Evolutionary conservation across 1,140 invertebrate genomes (phyloP), one percentile per base, ranked within the genome.

Genomic region (Caerostris darwini): DNA sequence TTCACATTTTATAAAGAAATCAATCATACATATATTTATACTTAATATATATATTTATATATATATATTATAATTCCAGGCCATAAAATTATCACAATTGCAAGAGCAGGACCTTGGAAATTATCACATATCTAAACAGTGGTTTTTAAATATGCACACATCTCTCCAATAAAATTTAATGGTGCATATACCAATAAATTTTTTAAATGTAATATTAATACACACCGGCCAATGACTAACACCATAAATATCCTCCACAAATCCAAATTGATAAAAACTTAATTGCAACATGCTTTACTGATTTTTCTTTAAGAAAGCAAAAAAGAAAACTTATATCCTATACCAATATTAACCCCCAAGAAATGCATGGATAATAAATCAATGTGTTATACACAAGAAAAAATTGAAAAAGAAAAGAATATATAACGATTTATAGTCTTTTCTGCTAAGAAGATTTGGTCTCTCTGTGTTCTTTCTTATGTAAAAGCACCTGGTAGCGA

Each of bases 401-500:
- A 3, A 34, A 34, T 34, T 34, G 10, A 53, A 67, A 92, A 59
- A 10, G 53, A 82, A 64, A n/a, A 81, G 19, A 56, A 82, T 64
- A 53, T 61, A 64, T 64, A 19, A 64, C 59, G 14, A 10, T 58
- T 71, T 56, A 19, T 19, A 64, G 50, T 7, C 58, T 56, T 61
- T 56, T 89, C 34, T 89, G 93, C 87, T 90, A 94, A 94, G 93
- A 90, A n/a, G 86, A 59, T 69, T 90, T 67, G 71, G 77, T 94
- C 81, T 67, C n/a, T 64, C 7, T 90, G 57, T 94, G 91, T 93
- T 93, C 90, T 94, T 91, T 94, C 87, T 90, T 69, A 87, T 94
- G 94, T 92, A 94, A 57, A 90, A 94, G 87, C 82, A 94, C 82
- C 94, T 94, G 94, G 64, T 94, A 94, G 69, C 94, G 90, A 93